Percentiles rank a stretch among this genome's conserved stretches.
Conservation (phyloP, 2,888 invertebrate genomes). For the Poecilus cupreus region DNA sequence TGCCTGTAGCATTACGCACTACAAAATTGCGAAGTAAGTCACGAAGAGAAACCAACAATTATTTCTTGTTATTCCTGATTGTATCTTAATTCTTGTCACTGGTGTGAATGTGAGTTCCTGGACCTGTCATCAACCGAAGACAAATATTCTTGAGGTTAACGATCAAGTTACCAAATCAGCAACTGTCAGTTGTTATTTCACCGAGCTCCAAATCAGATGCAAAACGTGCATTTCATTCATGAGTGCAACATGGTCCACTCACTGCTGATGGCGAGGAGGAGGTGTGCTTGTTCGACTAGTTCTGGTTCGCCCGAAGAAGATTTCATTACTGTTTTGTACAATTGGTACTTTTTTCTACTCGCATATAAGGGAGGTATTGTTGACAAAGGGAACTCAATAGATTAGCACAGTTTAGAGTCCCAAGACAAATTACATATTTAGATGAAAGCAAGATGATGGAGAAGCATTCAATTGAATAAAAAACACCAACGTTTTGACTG, state of each 20-base stretch:
- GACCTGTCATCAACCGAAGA: conserved; percentile 31
- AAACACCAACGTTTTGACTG: no score
- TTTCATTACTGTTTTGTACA: neutral
- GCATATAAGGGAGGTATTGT: neutral
- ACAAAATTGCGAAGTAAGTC: neutral
- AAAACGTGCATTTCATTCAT: neutral
- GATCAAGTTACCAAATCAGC: conserved; percentile 42
- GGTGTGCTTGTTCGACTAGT: neutral
- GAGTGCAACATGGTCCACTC: neutral
- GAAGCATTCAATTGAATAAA: no score
- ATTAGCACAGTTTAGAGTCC: no score
- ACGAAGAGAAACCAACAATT: neutral
- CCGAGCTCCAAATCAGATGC: conserved; percentile 23
- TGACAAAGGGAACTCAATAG: no score
- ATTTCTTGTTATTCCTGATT: neutral
- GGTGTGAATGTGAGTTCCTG: neutral
- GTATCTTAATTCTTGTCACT: conserved; percentile 21
- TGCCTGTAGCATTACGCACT: no score
- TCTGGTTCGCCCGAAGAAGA: neutral
- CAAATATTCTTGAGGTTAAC: conserved; percentile 32
- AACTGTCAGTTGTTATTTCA: conserved; percentile 39
- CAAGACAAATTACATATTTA: no score
- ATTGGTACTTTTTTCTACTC: neutral
- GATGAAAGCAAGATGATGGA: no score
- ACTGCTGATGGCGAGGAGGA: neutral